Evolutionary conservation across 1,140 invertebrate species (phyloP).

Genomic region (Drosophila takahashii): DNA sequence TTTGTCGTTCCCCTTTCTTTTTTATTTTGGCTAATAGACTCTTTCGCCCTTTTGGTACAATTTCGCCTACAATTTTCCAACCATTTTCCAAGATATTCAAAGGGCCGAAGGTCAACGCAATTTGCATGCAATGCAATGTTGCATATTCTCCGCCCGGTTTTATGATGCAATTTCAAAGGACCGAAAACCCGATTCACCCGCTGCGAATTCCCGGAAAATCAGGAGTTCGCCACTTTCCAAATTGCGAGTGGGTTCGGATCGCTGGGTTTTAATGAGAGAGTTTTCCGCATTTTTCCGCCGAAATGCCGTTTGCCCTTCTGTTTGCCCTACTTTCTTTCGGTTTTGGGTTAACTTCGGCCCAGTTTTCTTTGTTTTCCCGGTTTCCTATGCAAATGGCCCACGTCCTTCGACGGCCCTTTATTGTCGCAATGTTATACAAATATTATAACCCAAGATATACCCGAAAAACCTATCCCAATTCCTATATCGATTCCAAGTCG

Average conservation of each 20-base stretch:
- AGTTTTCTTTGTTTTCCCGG: conserved; percentile 24
- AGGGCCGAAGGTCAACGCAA: conserved; percentile 36
- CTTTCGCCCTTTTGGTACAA: not conserved
- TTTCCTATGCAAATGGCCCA: conserved; percentile 25
- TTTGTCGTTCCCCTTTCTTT: conserved; percentile 23
- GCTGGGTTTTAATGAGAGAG: conserved; percentile 32
- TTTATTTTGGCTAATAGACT: conserved; percentile 34
- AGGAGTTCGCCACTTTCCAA: conserved; percentile 40
- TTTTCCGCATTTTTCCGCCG: conserved; percentile 9
- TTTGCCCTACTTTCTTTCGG: conserved; percentile 49
- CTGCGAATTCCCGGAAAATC: conserved; percentile 60
- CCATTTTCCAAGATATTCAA: not conserved
- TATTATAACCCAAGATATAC: conserved; percentile 20
- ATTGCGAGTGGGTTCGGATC: conserved; percentile 40
- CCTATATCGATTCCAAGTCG: conserved; percentile 7
- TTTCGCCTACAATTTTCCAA: conserved; percentile 4
- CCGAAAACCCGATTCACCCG: conserved; percentile 43
- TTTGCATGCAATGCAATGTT: conserved; percentile 74
- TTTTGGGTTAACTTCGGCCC: conserved; percentile 42
- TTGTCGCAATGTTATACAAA: conserved; percentile 82
- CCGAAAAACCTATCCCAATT: not conserved
- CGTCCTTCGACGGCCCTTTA: conserved; percentile 57
- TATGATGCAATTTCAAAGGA: conserved; percentile 70
- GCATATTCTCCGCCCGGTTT: conserved; percentile 57
- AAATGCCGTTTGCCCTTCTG: conserved; percentile 38